Evolutionary conservation across 2,888 invertebrate species (phyloP).

Genomic region (Tetragonula carbonaria): DNA sequence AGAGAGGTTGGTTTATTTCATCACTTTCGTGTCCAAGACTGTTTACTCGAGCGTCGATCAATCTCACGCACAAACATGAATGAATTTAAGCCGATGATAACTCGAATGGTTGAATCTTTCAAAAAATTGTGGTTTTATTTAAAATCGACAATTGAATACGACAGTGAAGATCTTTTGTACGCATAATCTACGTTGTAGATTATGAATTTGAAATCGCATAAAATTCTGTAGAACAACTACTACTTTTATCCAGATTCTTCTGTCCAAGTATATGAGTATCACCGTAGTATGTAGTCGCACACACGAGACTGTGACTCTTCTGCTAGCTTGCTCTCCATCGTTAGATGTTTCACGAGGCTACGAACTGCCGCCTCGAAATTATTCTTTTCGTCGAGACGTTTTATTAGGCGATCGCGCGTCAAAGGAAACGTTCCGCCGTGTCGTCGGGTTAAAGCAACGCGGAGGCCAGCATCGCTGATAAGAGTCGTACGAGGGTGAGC

Average conservation of each 20-base stretch:
- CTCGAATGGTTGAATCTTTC: no score
- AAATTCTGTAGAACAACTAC: no score
- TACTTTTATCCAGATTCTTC: no score
- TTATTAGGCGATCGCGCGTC: constrained; percentile 54
- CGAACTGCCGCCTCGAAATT: constrained; percentile 3
- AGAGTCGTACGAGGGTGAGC: constrained; percentile 40
- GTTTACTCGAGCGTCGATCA: no score
- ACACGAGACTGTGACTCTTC: background rate
- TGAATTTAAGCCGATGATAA: no score
- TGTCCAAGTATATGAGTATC: no score
- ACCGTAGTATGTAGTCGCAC: background rate
- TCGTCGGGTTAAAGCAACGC: constrained; percentile 48
- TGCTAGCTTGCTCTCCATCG: background rate
- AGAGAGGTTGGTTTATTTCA: no score
- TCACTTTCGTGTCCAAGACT: no score
- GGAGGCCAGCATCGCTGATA: constrained; percentile 22
- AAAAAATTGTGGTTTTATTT: no score
- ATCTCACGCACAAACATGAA: no score
- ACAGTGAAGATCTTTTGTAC: no score
- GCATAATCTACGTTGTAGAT: background rate
- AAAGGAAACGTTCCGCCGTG: constrained; percentile 25
- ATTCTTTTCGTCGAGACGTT: constrained; percentile 30
- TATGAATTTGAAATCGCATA: background rate
- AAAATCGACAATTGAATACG: no score
- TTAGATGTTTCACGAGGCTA: background rate